Conservation (phyloP, 1,140 invertebrate species). For the Dufourea novaeangliae region DNA sequence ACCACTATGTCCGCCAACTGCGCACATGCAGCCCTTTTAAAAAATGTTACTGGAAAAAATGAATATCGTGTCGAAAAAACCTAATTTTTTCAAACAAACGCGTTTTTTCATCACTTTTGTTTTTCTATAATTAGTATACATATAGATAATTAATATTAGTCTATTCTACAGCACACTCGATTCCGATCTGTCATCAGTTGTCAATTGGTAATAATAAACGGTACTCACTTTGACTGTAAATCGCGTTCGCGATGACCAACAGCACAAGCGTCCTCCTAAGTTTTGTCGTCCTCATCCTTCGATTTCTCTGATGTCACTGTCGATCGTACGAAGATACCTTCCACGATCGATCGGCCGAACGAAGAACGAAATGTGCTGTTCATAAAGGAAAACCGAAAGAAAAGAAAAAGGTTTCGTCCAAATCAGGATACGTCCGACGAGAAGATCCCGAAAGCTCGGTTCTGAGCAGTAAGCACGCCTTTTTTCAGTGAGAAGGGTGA, state of each 20-base stretch:
- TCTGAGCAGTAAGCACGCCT: conserved; percentile 35
- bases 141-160: too few species aligned
- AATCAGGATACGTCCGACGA: neutral
- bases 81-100: too few species aligned
- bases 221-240: conserved; percentile 58
- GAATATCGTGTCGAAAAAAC: too few species aligned
- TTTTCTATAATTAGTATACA: too few species aligned
- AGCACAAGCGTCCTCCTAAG: conserved; percentile 26
- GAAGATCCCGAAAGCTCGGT: conserved; percentile 20
- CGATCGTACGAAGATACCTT: neutral
- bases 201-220: neutral
- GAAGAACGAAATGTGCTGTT: neutral
- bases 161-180: too few species aligned
- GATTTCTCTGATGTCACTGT: neutral
- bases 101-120: too few species aligned
- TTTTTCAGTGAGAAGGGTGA: conserved; percentile 30
- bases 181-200: too few species aligned
- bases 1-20: neutral
- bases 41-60: too few species aligned
- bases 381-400: too few species aligned
- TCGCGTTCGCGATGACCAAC: conserved; percentile 28
- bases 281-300: conserved; percentile 21
- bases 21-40: too few species aligned
- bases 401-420: neutral
- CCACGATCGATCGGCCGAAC: neutral